Evolutionary conservation across 2,113 vertebrate genomes (phyloP).

Genomic region (Campylorhamphus procurvoides): DNA sequence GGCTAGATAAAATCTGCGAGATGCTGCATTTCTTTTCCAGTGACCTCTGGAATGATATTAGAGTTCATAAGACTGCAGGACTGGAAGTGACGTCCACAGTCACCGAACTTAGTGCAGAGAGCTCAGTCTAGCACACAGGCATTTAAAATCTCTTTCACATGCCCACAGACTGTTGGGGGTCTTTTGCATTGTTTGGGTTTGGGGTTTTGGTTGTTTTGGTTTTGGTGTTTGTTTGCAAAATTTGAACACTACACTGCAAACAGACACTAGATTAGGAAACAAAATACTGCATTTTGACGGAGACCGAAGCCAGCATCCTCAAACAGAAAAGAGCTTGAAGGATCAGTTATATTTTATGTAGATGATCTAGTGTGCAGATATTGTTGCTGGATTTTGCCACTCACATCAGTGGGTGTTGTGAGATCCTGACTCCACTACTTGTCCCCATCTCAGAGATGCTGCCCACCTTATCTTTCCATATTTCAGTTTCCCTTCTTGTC

Average conservation of each 20-base stretch:
- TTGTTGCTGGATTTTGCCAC: not conserved
- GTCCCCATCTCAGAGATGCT: not conserved
- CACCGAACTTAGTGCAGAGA: not conserved
- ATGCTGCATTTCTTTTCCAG: not conserved
- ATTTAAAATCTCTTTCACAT: not conserved
- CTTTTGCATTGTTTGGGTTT: not conserved
- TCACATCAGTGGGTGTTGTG: fast-evolving
- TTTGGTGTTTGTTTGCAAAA: not conserved
- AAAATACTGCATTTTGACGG: not conserved
- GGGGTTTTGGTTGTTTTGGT: not conserved
- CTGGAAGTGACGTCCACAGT: not conserved
- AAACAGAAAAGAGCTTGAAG: not conserved
- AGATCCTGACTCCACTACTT: not conserved
- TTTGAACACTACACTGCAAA: not conserved
- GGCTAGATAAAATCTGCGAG: constrained; percentile 14
- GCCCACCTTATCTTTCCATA: not conserved
- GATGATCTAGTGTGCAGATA: not conserved
- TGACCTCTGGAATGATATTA: not conserved
- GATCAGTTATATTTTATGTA: not conserved
- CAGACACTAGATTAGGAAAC: not conserved
- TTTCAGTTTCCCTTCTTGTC: not conserved
- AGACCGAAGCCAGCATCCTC: not conserved
- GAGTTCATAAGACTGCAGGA: not conserved
- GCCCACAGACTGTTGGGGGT: not conserved
- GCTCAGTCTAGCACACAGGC: not conserved